Percentiles rank a stretch among this genome's conserved stretches.
Conservation (phyloP, 2,113 vertebrate species). For the Myrmecobius fasciatus region DNA sequence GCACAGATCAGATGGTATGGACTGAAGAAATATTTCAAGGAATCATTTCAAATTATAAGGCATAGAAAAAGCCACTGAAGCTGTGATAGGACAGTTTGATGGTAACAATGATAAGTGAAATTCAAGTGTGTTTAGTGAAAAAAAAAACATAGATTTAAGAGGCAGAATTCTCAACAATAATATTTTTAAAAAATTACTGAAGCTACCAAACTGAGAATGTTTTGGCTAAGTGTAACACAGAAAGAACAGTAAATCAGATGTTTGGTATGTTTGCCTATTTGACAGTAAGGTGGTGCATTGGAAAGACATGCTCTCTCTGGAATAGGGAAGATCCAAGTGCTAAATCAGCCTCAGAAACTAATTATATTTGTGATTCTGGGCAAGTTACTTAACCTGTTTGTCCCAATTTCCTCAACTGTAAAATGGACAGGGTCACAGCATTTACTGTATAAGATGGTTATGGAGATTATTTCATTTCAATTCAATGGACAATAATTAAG, state of each 20-base stretch:
- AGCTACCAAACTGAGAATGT: not conserved
- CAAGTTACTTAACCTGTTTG: not conserved
- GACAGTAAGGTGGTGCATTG: not conserved
- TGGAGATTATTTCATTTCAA: not conserved
- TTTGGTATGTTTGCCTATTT: not conserved
- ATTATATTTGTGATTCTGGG: not conserved
- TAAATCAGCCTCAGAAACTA: not conserved
- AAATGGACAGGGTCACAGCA: not conserved
- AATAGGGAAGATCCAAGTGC: not conserved
- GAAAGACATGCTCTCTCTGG: not conserved
- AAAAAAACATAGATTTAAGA: not conserved
- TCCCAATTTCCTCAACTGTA: not conserved
- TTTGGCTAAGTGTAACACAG: not conserved
- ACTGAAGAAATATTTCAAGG: not conserved
- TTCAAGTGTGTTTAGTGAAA: not conserved
- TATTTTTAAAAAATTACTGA: not conserved
- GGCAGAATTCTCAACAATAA: not conserved
- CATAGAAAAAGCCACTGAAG: not conserved
- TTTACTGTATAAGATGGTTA: not conserved
- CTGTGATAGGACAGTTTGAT: not conserved
- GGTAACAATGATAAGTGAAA: not conserved
- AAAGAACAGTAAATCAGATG: not conserved
- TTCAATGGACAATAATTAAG: not conserved
- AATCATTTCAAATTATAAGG: not conserved
- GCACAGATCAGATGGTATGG: not conserved